Conservation (phyloP, 1,140 invertebrate species). For the Drosophila novamexicana region DNA sequence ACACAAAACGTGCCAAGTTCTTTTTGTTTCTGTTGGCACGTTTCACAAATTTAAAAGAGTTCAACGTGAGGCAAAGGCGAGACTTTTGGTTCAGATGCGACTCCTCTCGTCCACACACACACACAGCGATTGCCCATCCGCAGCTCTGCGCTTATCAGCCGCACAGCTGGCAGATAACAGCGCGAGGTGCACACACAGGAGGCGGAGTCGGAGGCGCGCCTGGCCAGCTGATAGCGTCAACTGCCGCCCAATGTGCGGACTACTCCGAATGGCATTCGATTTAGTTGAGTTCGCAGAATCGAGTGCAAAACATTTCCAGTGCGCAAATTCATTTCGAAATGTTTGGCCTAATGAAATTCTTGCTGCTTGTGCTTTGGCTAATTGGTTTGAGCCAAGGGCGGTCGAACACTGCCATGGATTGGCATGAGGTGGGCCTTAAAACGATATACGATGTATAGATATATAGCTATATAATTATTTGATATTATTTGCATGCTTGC, state of each 20-base stretch:
- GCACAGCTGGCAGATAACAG: no score
- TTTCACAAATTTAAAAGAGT: constrained; percentile 74
- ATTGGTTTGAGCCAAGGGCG: constrained; percentile 54
- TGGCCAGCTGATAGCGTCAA: constrained; percentile 2
- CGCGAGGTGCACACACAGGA: background rate
- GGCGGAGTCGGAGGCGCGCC: no score
- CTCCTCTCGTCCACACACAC: background rate
- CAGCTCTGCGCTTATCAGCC: background rate
- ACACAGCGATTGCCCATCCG: background rate
- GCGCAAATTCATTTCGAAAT: constrained; percentile 34
- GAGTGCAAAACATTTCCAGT: constrained; percentile 20
- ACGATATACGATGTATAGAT: background rate
- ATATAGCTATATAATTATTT: background rate
- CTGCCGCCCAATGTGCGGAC: no score
- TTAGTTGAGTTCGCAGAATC: constrained; percentile 18
- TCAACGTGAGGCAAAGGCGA: constrained; percentile 34
- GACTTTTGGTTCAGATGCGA: background rate
- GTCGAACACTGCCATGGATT: constrained; percentile 9
- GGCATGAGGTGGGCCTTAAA: constrained; percentile 36
- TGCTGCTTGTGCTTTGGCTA: constrained; percentile 38
- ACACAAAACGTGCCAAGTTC: constrained; percentile 74
- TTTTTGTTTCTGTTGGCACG: constrained; percentile 59
- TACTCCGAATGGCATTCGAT: constrained; percentile 3
- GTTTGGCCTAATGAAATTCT: constrained; percentile 35
- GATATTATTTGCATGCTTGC: background rate